A percentile compares a stretch with the other conserved stretches of the same genome.
Evolutionary conservation across 1,140 invertebrate genomes (phyloP).

Genomic region (Megalonaias nervosa): DNA sequence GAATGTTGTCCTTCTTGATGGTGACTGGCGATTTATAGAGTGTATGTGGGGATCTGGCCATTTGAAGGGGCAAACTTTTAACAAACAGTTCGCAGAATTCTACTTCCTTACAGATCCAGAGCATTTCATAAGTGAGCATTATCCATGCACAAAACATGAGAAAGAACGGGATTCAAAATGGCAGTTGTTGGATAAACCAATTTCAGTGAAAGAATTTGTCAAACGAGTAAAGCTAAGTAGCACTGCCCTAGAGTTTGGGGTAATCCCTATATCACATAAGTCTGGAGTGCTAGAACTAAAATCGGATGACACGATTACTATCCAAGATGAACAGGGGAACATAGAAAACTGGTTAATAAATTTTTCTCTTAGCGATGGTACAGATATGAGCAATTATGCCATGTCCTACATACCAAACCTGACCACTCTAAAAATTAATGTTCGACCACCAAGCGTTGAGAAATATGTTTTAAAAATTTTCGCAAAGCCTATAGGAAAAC

Average conservation of each 20-base stretch:
- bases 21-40: slow-evolving; percentile 55
- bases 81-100: slow-evolving; percentile 49
- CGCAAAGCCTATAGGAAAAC: no score
- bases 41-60: slow-evolving; percentile 72
- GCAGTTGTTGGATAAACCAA: slow-evolving; percentile 38
- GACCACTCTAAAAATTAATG: no score
- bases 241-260: slow-evolving; percentile 6
- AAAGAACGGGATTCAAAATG: slow-evolving; percentile 29
- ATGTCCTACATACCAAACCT: no score
- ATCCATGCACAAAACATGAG: slow-evolving; percentile 66
- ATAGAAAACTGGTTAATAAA: no score
- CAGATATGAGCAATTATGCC: no score
- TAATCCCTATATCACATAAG: no score
- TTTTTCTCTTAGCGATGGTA: no score
- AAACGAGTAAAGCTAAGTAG: slow-evolving; percentile 17
- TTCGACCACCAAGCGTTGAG: no score
- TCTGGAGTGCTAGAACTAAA: no score
- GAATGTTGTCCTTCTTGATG: slow-evolving; percentile 49
- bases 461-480: no score
- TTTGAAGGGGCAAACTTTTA: slow-evolving; percentile 42
- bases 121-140: slow-evolving; percentile 73
- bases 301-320: no score
- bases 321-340: no score
- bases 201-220: slow-evolving; percentile 23
- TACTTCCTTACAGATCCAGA: slow-evolving; percentile 74